Percentiles rank a stretch among this genome's conserved stretches.
These are phyloP conservation scores for Mormyrops boulengeri DNA, from an alignment of 2,797 vertebrate genomes.

Conservation along the genomic window DNA sequence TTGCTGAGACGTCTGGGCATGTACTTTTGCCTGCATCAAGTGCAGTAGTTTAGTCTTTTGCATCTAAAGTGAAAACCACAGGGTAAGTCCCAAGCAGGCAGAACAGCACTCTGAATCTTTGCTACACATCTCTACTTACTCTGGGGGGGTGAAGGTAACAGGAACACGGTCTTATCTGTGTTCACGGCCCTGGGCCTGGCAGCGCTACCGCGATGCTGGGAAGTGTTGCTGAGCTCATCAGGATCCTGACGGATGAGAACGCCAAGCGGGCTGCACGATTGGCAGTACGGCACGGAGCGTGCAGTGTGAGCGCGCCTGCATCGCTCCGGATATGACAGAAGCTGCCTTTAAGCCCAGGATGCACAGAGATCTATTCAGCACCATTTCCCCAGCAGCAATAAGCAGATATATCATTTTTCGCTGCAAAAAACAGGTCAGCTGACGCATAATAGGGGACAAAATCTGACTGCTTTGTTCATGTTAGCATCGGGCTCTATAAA, in stretches of 20 bases:
- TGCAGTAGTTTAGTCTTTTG: not conserved
- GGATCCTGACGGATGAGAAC: not conserved
- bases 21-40: not conserved
- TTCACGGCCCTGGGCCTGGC: not conserved
- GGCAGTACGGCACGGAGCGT: not conserved
- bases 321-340: not conserved
- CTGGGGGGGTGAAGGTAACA: slow-evolving; percentile 18
- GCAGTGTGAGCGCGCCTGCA: not conserved
- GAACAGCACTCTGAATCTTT: not conserved
- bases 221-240: not conserved
- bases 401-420: not conserved
- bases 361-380: not conserved
- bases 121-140: slow-evolving; percentile 13
- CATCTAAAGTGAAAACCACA: not conserved
- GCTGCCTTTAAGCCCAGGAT: not conserved
- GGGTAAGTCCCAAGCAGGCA: not conserved
- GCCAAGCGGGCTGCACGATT: not conserved
- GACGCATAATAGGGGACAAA: not conserved
- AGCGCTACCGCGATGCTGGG: not conserved
- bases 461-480: not conserved
- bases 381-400: not conserved
- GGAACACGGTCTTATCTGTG: slow-evolving; percentile 3
- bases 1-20: not conserved
- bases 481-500: not conserved
- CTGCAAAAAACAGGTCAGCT: not conserved